Evolutionary conservation across 2,888 invertebrate species (phyloP).

Genomic region (Iselma pallidipennis): DNA sequence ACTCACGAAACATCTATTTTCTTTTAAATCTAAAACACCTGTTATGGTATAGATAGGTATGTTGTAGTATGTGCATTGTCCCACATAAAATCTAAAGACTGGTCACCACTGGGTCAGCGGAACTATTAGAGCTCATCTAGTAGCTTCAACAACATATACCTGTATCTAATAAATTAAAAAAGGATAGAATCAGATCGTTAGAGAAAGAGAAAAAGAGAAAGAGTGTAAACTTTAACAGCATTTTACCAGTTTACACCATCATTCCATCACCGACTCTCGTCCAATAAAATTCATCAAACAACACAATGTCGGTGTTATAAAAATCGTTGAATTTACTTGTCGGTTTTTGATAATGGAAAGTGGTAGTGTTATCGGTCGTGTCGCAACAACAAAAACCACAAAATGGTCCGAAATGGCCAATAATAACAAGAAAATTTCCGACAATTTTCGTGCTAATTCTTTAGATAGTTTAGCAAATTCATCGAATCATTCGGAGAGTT

Average conservation of each 20-base stretch:
- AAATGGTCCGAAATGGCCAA: conserved; percentile 21
- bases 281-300: conserved; percentile 1
- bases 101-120: conserved; percentile 52
- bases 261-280: not conserved
- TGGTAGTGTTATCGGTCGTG: not conserved
- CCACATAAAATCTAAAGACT: conserved; percentile 35
- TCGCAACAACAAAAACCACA: not conserved
- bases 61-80: conserved; percentile 27
- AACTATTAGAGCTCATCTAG: conserved; percentile 53
- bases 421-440: conserved; percentile 13
- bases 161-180: not conserved
- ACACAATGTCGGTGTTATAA: conserved; percentile 7
- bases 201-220: not conserved
- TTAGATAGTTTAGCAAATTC: conserved; percentile 72
- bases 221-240: not conserved
- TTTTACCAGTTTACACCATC: not conserved
- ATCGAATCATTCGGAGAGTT: conserved; percentile 65
- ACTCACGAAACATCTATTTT: not conserved
- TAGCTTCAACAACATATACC: no score
- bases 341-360: not conserved
- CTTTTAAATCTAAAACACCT: conserved; percentile 24
- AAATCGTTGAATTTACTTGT: conserved; percentile 6
- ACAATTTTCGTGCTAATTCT: conserved; percentile 58
- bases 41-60: no score
- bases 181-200: not conserved